phyloP scores from a whole-genome alignment of 2,888 invertebrate genomes.

The Malthinus seriepunctatus region DNA sequence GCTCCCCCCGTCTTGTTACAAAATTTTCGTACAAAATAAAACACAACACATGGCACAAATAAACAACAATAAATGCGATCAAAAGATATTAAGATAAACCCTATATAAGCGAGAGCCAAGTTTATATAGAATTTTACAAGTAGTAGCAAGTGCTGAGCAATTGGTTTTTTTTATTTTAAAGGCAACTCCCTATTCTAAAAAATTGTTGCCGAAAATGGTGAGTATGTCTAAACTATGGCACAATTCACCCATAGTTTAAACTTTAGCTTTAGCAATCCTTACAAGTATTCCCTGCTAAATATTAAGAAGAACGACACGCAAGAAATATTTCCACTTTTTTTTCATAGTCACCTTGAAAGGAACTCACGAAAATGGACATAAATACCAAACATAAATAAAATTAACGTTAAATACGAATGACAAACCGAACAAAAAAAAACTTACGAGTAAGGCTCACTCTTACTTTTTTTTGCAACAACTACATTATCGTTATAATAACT shows the following conservation, averaged over 20 bases:
- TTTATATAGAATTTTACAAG: conserved; percentile 14
- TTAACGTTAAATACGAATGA: conserved; percentile 31
- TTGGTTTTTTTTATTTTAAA: conserved; percentile 16
- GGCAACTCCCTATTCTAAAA: conserved; percentile 21
- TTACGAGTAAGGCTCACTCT: conserved; percentile 50
- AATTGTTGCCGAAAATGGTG: conserved; percentile 11
- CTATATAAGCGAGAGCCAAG: conserved; percentile 17
- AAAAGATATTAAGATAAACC: conserved; percentile 8
- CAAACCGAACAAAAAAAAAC: conserved; percentile 35
- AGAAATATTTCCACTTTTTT: conserved; percentile 2
- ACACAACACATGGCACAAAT: conserved; percentile 3
- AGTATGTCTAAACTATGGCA: conserved; percentile 6
- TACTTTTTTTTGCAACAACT: conserved; percentile 49
- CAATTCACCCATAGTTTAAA: conserved; percentile 2
- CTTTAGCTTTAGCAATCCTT: conserved; percentile 7
- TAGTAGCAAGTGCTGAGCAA: conserved; percentile 11
- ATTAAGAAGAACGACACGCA: neutral
- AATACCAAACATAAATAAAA: conserved; percentile 20
- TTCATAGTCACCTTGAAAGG: too few relatives aligned
- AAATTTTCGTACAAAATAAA: conserved; percentile 3
- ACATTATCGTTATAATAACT: conserved; percentile 51
- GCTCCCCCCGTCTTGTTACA: neutral
- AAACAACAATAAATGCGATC: conserved; percentile 1
- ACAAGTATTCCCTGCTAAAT: conserved; percentile 9
- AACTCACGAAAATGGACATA: conserved; percentile 35